A percentile compares a stretch with the other conserved stretches of the same genome.
Conservation (phyloP, 2,797 vertebrate genomes). For the Anguilla obscura region DNA sequence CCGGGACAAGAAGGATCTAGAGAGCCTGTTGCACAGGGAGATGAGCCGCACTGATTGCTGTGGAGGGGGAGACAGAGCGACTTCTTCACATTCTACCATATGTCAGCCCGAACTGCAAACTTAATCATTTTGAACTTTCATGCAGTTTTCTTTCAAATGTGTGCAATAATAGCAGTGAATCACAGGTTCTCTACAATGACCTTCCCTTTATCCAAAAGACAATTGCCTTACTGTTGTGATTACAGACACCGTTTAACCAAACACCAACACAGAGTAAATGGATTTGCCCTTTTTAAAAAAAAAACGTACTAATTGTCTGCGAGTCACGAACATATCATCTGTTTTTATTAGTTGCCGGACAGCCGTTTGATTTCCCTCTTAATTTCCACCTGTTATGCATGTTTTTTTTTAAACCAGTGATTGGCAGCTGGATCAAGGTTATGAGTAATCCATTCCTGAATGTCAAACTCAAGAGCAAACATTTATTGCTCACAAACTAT, state of each 20-base stretch:
- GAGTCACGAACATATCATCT: not conserved
- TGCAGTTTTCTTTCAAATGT: not conserved
- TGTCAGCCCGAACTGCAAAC: not conserved
- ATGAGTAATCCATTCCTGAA: not conserved
- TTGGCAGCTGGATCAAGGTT: not conserved
- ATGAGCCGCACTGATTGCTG: constrained; percentile 99
- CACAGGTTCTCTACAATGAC: not conserved
- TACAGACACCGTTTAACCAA: not conserved
- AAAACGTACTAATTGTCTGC: not conserved
- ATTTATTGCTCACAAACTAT: not conserved
- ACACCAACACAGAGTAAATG: not conserved
- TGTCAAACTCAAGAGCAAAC: not conserved
- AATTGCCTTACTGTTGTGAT: not conserved
- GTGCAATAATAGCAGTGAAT: not conserved
- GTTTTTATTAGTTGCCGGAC: not conserved
- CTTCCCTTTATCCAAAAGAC: not conserved
- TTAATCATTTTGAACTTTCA: constrained; percentile 26
- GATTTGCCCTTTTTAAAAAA: not conserved
- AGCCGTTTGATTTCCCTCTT: not conserved
- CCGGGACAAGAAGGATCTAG: constrained; percentile 95
- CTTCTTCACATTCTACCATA: not conserved
- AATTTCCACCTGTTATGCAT: not conserved
- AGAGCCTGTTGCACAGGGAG: constrained; percentile 97
- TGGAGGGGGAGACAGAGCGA: constrained; percentile 33
- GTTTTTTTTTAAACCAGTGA: not conserved